Evolutionary conservation across 2,113 vertebrate genomes (phyloP), one percentile per base, ranked within the genome.

Genomic region (Malurus alboscapulatus): DNA sequence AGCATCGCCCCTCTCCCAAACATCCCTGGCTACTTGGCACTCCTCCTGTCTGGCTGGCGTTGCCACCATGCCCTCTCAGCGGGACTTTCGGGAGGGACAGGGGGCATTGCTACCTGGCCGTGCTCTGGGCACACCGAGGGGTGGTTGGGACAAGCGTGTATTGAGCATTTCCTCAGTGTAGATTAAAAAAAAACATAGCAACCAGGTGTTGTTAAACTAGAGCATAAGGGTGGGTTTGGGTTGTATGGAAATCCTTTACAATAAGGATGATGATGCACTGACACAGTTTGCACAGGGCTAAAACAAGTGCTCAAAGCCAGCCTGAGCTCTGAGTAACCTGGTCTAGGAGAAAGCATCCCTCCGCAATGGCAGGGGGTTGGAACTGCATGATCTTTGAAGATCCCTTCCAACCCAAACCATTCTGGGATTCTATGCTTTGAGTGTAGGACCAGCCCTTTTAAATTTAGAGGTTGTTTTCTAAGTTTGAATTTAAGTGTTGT

Each of bases 231-330:
- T 21, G 4, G 16, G 0, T 44, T 38, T 50, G 16, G 30, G 17
- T 9, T 36, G 50, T 2, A 4, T 48, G 30, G 15, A 6, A 44
- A 5, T 4, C 13, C 12, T 26, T 58, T 29, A 3, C 0, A 1
- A 0, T 30, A 20, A 22, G 13, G 4, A 14, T 32, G 42, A 5
- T 53, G 73, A 73, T 58, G 20, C 1, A 6, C 15, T 17, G 27
- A 15, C 1, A 7, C 5, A 4, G 21, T 25, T 8, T 59, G 48
- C 14, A 8, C 5, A 1, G 57, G 20, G 29, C 38, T 38, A 38
- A 38, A 38, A 38, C 38, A 42, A 42, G 19, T 5, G 26, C 38
- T 50, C 8, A 30, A 3, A 16, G 21, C 5, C 4, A 3, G 25
- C 27, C 17, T 47, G 50, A 14, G 53, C 34, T 85, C 38, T 62